Conservation (phyloP, 2,797 vertebrate genomes). For the Cyprinella venusta region DNA sequence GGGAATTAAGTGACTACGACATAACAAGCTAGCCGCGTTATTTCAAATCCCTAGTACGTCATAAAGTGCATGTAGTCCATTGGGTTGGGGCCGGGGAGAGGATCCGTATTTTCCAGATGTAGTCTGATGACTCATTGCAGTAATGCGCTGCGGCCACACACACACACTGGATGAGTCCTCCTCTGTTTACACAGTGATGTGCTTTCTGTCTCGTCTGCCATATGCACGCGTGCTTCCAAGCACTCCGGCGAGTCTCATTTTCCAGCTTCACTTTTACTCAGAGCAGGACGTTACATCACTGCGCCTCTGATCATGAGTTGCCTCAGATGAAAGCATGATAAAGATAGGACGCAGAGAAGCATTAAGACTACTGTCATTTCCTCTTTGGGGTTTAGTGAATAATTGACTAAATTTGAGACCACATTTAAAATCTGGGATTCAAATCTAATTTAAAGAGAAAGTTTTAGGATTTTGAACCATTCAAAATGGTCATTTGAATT, state of each 20-base stretch:
- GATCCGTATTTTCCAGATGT: constrained; percentile 20
- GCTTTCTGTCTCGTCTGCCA: constrained; percentile 25
- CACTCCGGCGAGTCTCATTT: neutral
- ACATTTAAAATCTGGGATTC: neutral
- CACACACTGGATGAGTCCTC: constrained; percentile 3
- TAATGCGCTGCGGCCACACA: neutral
- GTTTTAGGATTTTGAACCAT: neutral
- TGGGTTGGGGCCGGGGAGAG: neutral
- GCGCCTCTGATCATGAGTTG: neutral
- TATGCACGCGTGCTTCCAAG: neutral
- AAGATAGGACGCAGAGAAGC: too few species aligned
- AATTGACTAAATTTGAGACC: neutral
- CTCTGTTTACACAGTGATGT: constrained; percentile 24
- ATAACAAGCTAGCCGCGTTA: neutral
- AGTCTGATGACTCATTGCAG: constrained; percentile 18
- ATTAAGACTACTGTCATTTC: constrained; percentile 6
- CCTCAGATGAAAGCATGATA: constrained; percentile 10
- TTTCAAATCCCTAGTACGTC: constrained; percentile 7
- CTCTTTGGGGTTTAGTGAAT: neutral
- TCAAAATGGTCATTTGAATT: neutral
- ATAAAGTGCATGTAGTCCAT: neutral
- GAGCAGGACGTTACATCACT: neutral
- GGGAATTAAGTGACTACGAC: neutral
- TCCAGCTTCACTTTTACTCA: constrained; percentile 25
- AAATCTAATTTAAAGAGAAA: neutral